Percentiles rank a stretch among this genome's conserved stretches.
phyloP scores from a whole-genome alignment of 92 coral and sea anemone species.

The Palythoa heliodiscus region DNA sequence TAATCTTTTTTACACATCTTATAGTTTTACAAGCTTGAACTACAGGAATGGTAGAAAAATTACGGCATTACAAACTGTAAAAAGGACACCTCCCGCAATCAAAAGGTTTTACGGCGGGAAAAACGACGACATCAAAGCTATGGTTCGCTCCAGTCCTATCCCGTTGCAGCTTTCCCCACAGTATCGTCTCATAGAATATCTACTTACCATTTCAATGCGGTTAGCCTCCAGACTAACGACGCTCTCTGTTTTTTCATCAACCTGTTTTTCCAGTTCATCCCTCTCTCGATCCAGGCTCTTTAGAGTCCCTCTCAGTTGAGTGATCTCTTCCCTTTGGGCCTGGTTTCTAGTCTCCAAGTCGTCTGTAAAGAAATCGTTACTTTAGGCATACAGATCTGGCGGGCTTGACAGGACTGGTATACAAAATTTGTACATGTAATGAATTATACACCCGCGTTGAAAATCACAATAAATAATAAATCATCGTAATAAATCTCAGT shows the following conservation, averaged over 20 bases:
- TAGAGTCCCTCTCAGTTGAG: constrained; percentile 89
- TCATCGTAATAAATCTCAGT: no score
- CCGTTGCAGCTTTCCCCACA: neutral
- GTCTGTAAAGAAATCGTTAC: constrained; percentile 49
- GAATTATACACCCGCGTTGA: no score
- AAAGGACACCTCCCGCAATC: no score
- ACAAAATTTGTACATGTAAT: no score
- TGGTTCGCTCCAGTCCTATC: neutral
- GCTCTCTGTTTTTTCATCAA: constrained; percentile 94
- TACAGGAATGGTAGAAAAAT: no score
- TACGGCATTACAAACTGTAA: no score
- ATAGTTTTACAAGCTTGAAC: no score
- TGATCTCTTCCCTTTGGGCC: constrained; percentile 75
- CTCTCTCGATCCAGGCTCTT: constrained; percentile 91
- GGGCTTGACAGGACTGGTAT: no score
- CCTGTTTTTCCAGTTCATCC: constrained; percentile 91
- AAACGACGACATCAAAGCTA: neutral
- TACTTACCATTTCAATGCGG: constrained; percentile 75
- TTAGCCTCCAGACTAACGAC: constrained; percentile 88
- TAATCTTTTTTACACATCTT: no score
- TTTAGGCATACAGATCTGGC: neutral
- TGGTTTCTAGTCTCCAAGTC: constrained; percentile 73
- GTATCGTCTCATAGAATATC: neutral
- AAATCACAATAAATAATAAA: no score
- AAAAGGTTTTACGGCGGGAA: neutral